A percentile compares a stretch with the other conserved stretches of the same genome.
phyloP scores from a whole-genome alignment of 2,113 vertebrate genomes.

The Leptobrachium ailaonicum region DNA sequence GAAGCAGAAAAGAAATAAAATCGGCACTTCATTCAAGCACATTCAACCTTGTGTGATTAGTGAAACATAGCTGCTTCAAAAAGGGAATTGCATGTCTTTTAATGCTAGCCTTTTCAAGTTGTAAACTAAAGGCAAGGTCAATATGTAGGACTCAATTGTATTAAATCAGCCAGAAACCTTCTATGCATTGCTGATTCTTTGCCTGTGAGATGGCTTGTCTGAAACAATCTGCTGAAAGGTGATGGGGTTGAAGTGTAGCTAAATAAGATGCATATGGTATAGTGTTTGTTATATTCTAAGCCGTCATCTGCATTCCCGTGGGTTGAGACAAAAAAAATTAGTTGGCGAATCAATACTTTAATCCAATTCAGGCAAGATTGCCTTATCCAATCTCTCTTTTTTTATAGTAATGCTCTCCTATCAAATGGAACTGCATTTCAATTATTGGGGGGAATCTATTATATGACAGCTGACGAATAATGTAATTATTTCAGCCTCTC shows the following conservation, averaged over 20 bases:
- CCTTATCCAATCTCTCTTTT: slow-evolving; percentile 34
- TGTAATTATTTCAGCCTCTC: slow-evolving; percentile 32
- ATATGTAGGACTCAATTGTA: slow-evolving; percentile 76
- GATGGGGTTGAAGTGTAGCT: slow-evolving; percentile 74
- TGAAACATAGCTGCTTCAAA: slow-evolving; percentile 75
- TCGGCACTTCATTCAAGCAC: slow-evolving; percentile 64
- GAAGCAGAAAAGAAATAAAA: neutral
- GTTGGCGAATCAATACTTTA: slow-evolving; percentile 74
- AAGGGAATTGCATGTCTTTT: slow-evolving; percentile 75
- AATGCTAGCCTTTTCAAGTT: slow-evolving; percentile 70
- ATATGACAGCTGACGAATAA: slow-evolving; percentile 45
- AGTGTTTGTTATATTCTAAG: slow-evolving; percentile 74
- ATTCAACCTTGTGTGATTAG: slow-evolving; percentile 65
- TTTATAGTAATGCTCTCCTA: slow-evolving; percentile 32
- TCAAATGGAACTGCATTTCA: slow-evolving; percentile 38
- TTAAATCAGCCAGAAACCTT: slow-evolving; percentile 78
- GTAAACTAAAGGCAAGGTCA: slow-evolving; percentile 78
- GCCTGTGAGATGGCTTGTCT: slow-evolving; percentile 80
- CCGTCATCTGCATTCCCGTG: slow-evolving; percentile 66
- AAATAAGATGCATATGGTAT: slow-evolving; percentile 79
- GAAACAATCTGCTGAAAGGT: slow-evolving; percentile 80
- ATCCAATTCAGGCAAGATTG: slow-evolving; percentile 62
- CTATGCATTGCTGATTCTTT: slow-evolving; percentile 81
- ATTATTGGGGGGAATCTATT: slow-evolving; percentile 39
- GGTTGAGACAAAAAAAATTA: slow-evolving; percentile 62